Conservation (phyloP, 2,113 vertebrate genomes). For the Zingel zingel region DNA sequence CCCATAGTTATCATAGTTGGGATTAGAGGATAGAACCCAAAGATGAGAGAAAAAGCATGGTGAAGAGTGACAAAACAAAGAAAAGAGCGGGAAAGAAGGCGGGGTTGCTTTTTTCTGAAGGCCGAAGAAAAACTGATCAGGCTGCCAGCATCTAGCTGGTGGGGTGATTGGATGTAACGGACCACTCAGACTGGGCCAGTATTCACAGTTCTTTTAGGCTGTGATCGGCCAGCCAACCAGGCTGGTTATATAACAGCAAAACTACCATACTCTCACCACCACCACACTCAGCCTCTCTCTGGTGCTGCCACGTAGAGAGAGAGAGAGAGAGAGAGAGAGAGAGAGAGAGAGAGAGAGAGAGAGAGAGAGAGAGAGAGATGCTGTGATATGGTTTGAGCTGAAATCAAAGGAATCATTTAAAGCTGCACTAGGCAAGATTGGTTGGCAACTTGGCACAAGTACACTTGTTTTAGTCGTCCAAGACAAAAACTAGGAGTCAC, state of each 20-base stretch:
- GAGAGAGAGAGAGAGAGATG: neutral
- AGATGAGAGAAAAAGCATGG: constrained; percentile 31
- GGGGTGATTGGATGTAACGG: constrained; percentile 18
- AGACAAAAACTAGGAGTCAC: neutral
- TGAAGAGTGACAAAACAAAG: constrained; percentile 38
- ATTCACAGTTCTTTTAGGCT: constrained; percentile 38
- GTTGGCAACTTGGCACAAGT: constrained; percentile 11
- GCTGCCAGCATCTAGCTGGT: constrained; percentile 12
- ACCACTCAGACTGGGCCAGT: neutral
- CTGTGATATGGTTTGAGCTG: constrained; percentile 7
- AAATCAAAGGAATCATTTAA: constrained; percentile 7
- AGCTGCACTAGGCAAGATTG: neutral
- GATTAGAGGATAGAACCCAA: constrained; percentile 66
- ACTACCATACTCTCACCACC: constrained; percentile 36
- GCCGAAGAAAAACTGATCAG: constrained; percentile 48
- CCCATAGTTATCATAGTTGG: constrained; percentile 70
- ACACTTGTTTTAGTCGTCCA: neutral
- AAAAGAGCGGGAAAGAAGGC: constrained; percentile 33
- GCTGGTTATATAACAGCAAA: constrained; percentile 64
- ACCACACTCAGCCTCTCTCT: constrained; percentile 32
- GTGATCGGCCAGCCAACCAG: constrained; percentile 35
- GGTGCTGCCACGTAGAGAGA: constrained; percentile 63
- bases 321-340: neutral
- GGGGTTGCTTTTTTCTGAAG: constrained; percentile 8
- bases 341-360: constrained; percentile 3